Percentiles rank a stretch among this genome's conserved stretches.
Evolutionary conservation across 2,888 invertebrate species (phyloP).

Genomic region (Chymomyza fuscimana): DNA sequence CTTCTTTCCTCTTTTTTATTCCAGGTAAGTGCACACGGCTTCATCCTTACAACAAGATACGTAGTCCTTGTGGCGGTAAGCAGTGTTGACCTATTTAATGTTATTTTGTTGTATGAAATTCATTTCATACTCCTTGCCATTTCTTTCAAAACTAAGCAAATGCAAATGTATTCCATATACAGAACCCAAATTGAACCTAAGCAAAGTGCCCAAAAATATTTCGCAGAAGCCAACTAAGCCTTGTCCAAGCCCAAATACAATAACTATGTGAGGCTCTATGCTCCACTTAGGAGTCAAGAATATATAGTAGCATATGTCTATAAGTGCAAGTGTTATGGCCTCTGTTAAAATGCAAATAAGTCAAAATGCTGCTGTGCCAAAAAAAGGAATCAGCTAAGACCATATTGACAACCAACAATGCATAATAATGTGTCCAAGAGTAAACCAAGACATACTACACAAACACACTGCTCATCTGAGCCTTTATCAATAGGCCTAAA

Average conservation of each 20-base stretch:
- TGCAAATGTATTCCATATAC: slow-evolving; percentile 24
- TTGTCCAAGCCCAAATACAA: slow-evolving; percentile 4
- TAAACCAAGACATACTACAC: slow-evolving; percentile 15
- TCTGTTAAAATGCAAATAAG: slow-evolving; percentile 45
- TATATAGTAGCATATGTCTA: too few relatives aligned
- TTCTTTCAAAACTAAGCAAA: not conserved
- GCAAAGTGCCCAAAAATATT: slow-evolving; percentile 10
- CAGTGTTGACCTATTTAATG: slow-evolving; percentile 37
- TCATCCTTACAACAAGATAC: slow-evolving; percentile 59
- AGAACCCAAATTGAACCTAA: not conserved
- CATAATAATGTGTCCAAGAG: slow-evolving; percentile 60
- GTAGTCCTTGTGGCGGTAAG: slow-evolving; percentile 64
- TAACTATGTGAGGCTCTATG: too few relatives aligned
- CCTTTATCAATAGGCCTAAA: slow-evolving; percentile 23
- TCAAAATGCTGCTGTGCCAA: slow-evolving; percentile 2
- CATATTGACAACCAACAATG: slow-evolving; percentile 64
- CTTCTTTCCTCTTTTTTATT: slow-evolving; percentile 46
- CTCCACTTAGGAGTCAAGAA: too few relatives aligned
- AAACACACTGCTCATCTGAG: slow-evolving; percentile 7
- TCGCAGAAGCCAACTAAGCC: slow-evolving; percentile 30
- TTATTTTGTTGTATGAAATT: slow-evolving; percentile 2
- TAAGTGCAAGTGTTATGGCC: slow-evolving; percentile 22
- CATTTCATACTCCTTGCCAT: not conserved
- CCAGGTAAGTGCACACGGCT: slow-evolving; percentile 73
- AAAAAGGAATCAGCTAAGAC: slow-evolving; percentile 48